Evolutionary conservation across 2,888 invertebrate genomes (phyloP).

Genomic region (Lasioglossum figueresi): DNA sequence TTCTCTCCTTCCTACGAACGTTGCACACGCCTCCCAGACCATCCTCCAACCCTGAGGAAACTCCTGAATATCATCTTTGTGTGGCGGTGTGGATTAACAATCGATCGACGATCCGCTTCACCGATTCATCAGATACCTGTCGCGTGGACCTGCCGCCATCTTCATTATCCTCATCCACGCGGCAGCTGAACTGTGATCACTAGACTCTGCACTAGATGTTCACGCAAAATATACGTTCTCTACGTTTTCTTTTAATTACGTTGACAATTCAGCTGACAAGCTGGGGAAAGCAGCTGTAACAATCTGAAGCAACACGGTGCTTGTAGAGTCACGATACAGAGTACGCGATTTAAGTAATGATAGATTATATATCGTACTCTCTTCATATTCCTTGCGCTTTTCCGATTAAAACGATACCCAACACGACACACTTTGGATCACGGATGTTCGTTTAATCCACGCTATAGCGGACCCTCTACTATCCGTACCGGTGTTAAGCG

Average conservation of each 20-base stretch:
- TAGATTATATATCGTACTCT: no score
- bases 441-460: not conserved
- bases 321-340: no score
- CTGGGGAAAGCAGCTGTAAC: no score
- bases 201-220: not conserved
- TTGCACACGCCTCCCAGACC: conserved; percentile 58
- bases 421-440: not conserved
- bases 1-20: conserved; percentile 63
- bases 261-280: no score
- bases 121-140: not conserved
- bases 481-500: not conserved
- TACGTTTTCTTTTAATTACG: no score
- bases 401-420: not conserved
- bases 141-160: not conserved
- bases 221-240: not conserved
- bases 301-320: no score
- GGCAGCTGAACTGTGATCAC: not conserved
- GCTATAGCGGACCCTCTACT: not conserved
- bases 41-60: conserved; percentile 42
- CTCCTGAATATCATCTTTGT: conserved; percentile 39
- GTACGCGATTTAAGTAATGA: no score
- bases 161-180: not conserved
- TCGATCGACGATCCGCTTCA: conserved; percentile 49
- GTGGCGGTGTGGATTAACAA: conserved; percentile 44
- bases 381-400: not conserved